Base-by-base conservation (phyloP, 2,797 vertebrate species). In the Etheostoma perlongum region DNA sequence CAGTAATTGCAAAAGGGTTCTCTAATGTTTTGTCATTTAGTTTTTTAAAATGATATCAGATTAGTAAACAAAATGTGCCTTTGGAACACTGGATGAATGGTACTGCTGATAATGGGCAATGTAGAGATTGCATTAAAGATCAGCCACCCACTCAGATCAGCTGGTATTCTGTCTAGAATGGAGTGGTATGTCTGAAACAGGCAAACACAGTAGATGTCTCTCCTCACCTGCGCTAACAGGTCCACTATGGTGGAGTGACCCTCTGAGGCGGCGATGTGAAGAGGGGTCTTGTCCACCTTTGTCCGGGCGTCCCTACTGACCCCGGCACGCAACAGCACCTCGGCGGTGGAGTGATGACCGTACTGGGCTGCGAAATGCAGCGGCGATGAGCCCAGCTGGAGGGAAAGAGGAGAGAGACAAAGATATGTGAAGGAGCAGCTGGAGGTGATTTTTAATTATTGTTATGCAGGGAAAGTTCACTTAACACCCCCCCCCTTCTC, bases 221-320 rank as follows among this genome's bases (percentile, higher is more conserved):
- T 51, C 23, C 78, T 81, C 58, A 83, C 72, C 93, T 92, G 93
- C 54, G 96, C 90, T 0, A 96, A 93, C 60, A 96, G 90, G 15
- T 96, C 95, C 23, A 95, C 95, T 0, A 96, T 87, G 19, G 83
- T 91, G 0, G 79, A 36, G 48, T 95, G 95, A 15, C 95, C 76
- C 65, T 79, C 66, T 15, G 83, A 70, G 16, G 83, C 76, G 0
- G 78, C 83, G 60, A 84, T 70, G 72, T 96, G 95, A n/a, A 96
- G 87, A 0, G 95, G 95, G 0, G 96, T 96, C 79, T 95, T 91
- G 90, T 96, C 95, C 79, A 96, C 95, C 69, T 96, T 96, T 48
- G 95, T 96, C 0, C 95, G 92, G 46, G 95, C 95, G 6, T 96
- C 95, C 63, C 93, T 87, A 92, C 95, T 96, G 25, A 96, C 93